Evolutionary conservation across 2,888 invertebrate genomes (phyloP).

Genomic region (Rhyacophila evoluta): DNA sequence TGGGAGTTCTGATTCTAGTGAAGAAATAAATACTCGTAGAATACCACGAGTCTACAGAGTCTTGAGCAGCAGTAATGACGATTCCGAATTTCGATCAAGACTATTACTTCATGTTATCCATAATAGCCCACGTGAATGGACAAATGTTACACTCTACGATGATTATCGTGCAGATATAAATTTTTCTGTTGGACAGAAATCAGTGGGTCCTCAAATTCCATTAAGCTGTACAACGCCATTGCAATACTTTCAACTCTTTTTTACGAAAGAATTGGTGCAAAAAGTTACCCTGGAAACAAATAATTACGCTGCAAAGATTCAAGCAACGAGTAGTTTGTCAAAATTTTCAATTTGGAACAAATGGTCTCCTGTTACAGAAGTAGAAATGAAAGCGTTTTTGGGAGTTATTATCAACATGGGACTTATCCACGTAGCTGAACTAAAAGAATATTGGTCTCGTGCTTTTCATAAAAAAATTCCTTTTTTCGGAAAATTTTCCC

Average conservation of each 20-base stretch:
- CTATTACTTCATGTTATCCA: no score
- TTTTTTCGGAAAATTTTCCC: slow-evolving; percentile 17
- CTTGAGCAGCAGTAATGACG: background rate
- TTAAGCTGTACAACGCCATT: slow-evolving; percentile 55
- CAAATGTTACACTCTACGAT: background rate
- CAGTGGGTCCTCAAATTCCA: background rate
- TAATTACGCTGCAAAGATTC: background rate
- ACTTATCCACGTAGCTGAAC: slow-evolving; percentile 45
- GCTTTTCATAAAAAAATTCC: background rate
- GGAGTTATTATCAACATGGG: slow-evolving; percentile 54
- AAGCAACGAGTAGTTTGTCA: background rate
- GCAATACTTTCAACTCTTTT: slow-evolving; percentile 42
- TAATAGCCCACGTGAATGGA: background rate
- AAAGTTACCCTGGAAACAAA: background rate
- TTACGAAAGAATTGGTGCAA: background rate
- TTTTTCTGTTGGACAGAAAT: background rate
- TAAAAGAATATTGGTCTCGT: slow-evolving; percentile 52
- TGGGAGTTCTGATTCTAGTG: no score
- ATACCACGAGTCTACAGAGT: background rate
- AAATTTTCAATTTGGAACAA: slow-evolving; percentile 36
- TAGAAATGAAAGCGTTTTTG: slow-evolving; percentile 53
- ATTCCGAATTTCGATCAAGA: no score
- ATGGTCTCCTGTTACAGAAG: slow-evolving; percentile 47
- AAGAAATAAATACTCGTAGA: background rate
- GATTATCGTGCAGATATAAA: background rate